Base-by-base conservation (phyloP, 2,888 invertebrate species). In the Punctoribates punctum region DNA sequence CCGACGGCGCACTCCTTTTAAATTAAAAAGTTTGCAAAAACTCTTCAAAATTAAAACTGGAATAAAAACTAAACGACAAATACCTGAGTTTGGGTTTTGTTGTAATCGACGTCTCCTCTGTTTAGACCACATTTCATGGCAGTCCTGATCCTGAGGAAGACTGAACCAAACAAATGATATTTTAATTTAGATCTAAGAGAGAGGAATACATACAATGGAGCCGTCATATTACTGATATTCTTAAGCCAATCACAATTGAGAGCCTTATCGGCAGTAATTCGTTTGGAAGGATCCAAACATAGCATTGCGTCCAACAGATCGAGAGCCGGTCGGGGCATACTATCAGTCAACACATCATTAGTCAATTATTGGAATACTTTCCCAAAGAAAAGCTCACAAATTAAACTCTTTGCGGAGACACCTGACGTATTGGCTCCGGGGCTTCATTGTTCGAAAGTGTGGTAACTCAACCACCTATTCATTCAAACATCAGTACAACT, bases 71-170 rank as follows among this genome's bases (percentile, higher is more conserved):
- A 42, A 42, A 42, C 42, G 17, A 48, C 13, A 17, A 17, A 13
- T 48, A 17, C 13, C 48, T 46, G n/a, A 51, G 17, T 46, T 75
- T 62, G n/a, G 60, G 17, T 46, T 75, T 62, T 74, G 76, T 23
- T 73, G 78, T 76, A 79, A 77, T 42, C 80, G 79, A 65, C 73
- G n/a, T 9, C 91, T 87, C 83, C 92, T 88, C 83, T 92, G 92
- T 42, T 99, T 99, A 82, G 95, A 94, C 97, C 98, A 99, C 83
- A 99, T 88, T 85, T 99, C 99, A 86, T 99, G 98, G 84, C 99
- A 99, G 85, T 99, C 98, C 85, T 99, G 97, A 90, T 94, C 94
- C 42, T 91, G 93, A 0, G 97, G 97, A 80, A 98, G 85, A 84
- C 85, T 86, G 79, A 54, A 48, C 62, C 6, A 73, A 48, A 48